phyloP scores from a whole-genome alignment of 92 coral and sea anemone genomes.

The Pocillopora grandis region DNA sequence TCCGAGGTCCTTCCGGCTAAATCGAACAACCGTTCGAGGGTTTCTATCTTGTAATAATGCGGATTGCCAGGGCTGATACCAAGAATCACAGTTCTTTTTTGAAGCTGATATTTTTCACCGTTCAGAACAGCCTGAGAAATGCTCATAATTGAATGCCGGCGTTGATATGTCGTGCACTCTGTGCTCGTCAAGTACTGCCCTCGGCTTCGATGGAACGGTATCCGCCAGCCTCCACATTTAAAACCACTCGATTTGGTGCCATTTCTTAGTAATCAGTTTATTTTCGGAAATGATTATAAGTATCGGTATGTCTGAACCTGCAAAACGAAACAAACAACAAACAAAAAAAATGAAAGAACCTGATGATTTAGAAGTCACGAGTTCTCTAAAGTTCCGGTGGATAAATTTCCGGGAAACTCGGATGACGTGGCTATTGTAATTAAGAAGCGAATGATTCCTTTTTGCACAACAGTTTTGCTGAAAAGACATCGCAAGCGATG shows the following conservation, averaged over 20 bases:
- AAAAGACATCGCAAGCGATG: background rate
- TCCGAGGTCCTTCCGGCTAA: conserved; percentile 57
- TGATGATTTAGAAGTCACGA: background rate
- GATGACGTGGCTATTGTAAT: too few species aligned
- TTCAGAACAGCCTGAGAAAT: conserved; percentile 54
- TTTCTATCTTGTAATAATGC: conserved; percentile 58
- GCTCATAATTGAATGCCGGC: conserved; percentile 13
- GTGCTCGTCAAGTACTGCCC: background rate
- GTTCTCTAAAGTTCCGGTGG: conserved; percentile 2
- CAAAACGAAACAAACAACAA: background rate
- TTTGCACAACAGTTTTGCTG: background rate
- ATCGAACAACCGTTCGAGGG: conserved; percentile 51
- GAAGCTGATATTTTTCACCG: conserved; percentile 55
- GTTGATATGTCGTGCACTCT: background rate
- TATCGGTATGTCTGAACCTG: background rate
- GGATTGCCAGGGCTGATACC: conserved; percentile 88
- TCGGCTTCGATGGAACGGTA: background rate
- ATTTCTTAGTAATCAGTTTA: background rate
- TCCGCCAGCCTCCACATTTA: background rate
- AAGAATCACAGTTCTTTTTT: conserved; percentile 53
- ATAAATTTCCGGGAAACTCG: background rate
- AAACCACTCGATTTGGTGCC: background rate
- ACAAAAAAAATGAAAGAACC: background rate
- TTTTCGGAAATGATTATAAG: too few species aligned
- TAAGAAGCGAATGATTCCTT: conserved; percentile 9